Evolutionary conservation across 2,888 invertebrate genomes (phyloP).

Genomic region (Hypena proboscidalis): DNA sequence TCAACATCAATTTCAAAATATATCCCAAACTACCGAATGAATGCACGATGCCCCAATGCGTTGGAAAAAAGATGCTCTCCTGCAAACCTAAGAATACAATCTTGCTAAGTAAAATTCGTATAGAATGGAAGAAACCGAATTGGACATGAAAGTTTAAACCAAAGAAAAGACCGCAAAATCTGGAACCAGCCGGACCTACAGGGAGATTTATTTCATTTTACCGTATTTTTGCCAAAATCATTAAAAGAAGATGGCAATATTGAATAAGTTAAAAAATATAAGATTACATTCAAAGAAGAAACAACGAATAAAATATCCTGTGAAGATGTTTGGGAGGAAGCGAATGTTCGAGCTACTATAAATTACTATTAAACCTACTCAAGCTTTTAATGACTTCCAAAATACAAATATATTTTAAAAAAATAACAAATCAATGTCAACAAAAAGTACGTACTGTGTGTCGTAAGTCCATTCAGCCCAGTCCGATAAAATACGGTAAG

Average conservation of each 20-base stretch:
- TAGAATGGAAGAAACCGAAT: too few relatives aligned
- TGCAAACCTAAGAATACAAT: too few relatives aligned
- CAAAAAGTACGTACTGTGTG: constrained; percentile 50
- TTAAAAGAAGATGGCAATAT: neutral
- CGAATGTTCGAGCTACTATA: neutral
- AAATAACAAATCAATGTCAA: constrained; percentile 29
- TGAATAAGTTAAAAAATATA: neutral
- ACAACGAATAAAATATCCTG: neutral
- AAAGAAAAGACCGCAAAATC: too few relatives aligned
- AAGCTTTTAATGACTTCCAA: neutral
- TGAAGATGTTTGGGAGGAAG: constrained; percentile 1
- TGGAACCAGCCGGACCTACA: too few relatives aligned
- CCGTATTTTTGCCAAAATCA: too few relatives aligned
- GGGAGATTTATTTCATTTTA: too few relatives aligned
- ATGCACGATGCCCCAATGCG: too few relatives aligned
- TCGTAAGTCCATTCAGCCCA: constrained; percentile 78
- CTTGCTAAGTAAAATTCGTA: too few relatives aligned
- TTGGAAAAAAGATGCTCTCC: too few relatives aligned
- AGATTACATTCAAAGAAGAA: constrained; percentile 3
- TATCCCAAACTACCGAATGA: too few relatives aligned
- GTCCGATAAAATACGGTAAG: constrained; percentile 76
- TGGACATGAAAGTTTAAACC: too few relatives aligned
- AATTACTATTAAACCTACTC: neutral
- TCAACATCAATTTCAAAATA: too few relatives aligned
- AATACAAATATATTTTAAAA: constrained; percentile 12